Percentiles rank a stretch among this genome's conserved stretches.
These are phyloP conservation scores for Diploscapter pachys DNA, from an alignment of 1,140 invertebrate genomes.

Conservation along the genomic window DNA sequence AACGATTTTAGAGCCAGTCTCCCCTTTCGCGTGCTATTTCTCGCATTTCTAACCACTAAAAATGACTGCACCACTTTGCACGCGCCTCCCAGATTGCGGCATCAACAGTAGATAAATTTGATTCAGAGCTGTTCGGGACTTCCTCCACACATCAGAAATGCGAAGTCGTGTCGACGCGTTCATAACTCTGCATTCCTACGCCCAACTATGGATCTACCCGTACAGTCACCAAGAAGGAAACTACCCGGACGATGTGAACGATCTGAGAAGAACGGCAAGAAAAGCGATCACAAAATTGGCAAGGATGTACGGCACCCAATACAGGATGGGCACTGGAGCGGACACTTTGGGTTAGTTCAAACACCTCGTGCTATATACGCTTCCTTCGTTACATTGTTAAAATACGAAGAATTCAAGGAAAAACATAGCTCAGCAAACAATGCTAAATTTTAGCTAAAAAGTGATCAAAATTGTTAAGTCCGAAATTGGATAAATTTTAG, in stretches of 20 bases:
- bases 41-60: no score
- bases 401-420: neutral
- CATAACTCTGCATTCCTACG: slow-evolving; percentile 50
- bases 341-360: slow-evolving; percentile 41
- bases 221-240: slow-evolving; percentile 39
- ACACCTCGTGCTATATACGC: neutral
- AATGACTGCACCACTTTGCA: no score
- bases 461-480: slow-evolving; percentile 16
- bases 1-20: no score
- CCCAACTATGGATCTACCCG: slow-evolving; percentile 49
- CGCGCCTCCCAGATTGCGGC: neutral
- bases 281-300: slow-evolving; percentile 41
- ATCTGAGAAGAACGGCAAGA: slow-evolving; percentile 41
- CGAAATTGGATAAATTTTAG: slow-evolving; percentile 35
- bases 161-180: slow-evolving; percentile 43
- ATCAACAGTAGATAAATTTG: slow-evolving; percentile 22
- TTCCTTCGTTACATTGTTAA: neutral
- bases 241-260: slow-evolving; percentile 43
- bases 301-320: slow-evolving; percentile 47
- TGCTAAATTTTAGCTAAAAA: neutral
- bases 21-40: no score
- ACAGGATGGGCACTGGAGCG: slow-evolving; percentile 48
- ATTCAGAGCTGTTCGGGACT: slow-evolving; percentile 43
- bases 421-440: no score
- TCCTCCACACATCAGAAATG: slow-evolving; percentile 39